Evolutionary conservation across 2,113 vertebrate species (phyloP), one percentile per base, ranked within the genome.

Genomic region (Lanius ludovicianus): DNA sequence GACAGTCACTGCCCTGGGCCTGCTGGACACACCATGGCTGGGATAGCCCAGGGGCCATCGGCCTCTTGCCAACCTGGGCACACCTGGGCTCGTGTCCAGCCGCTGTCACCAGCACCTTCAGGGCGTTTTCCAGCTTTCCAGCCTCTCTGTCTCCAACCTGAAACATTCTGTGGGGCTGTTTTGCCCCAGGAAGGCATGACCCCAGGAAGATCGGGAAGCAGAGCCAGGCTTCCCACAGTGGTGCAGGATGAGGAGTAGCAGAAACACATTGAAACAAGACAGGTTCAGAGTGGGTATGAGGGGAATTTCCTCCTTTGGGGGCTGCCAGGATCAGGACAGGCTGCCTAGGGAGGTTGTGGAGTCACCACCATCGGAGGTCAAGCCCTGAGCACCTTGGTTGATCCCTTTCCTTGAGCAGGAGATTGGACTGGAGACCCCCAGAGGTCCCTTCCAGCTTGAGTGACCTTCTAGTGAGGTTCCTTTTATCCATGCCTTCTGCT

Each of bases 131-230:
- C 50, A 49, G 50, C 30, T 67, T 42, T 25, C 31, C 71, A 76
- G 20, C 20, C 70, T 7, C 30, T 57, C n/a, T 47, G 39, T 0
- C 35, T 62, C 62, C 7, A 15, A 2, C 37, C 25, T 7, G 0
- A n/a, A 49, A 13, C 28, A 28, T 12, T 28, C 41, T 23, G 2
- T n/a, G 59, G 59, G 16, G 35, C 30, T 67, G 31, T 22, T 76
- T n/a, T 17, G 35, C 14, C 35, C 35, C 70, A 23, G 37, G 25
- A 70, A 52, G 27, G 16, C 3, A 16, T 7, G 4, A 17, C 21
- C 5, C 20, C 19, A 46, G 44, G 47, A 25, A 49, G 47, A 15
- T 15, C 3, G 8, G 44, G 63, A 65, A 39, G 63, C 2, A 6
- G 74, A 65, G 37, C 20, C 47, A 42, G 31, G 27, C 42, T n/a